Evolutionary conservation across 2,113 vertebrate species (phyloP).

Genomic region (Numida meleagris): DNA sequence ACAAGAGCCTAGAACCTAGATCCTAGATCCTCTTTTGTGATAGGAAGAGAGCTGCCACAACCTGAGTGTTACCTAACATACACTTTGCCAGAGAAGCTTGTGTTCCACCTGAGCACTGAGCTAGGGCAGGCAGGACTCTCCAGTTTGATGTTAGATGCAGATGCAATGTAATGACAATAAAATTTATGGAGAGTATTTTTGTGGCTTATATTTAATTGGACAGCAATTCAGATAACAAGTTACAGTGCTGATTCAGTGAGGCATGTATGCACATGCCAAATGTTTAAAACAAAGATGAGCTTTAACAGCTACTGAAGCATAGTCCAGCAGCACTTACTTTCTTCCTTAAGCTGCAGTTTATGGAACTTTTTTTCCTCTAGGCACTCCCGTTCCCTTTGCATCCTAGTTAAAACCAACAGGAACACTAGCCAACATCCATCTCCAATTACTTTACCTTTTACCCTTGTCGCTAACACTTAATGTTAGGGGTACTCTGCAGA

Average conservation of each 20-base stretch:
- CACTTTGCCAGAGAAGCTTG: not conserved
- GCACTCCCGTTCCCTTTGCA: not conserved
- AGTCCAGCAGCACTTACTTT: not conserved
- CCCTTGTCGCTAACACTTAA: not conserved
- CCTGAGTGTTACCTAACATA: not conserved
- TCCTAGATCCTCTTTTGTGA: not conserved
- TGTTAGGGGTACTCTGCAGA: not conserved
- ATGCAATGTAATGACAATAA: not conserved
- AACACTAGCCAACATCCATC: not conserved
- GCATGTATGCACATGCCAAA: not conserved
- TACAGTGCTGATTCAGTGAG: conserved; percentile 19
- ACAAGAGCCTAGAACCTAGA: not conserved
- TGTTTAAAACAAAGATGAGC: not conserved
- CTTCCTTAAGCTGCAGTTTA: not conserved
- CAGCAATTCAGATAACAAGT: not conserved
- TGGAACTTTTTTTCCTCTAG: not conserved
- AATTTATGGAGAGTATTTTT: not conserved
- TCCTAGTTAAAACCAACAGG: not conserved
- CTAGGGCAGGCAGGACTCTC: not conserved
- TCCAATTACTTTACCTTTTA: not conserved
- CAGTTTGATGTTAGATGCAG: not conserved
- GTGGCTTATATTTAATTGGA: not conserved
- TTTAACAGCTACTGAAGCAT: not conserved
- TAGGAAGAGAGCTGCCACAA: not conserved
- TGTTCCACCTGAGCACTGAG: not conserved